Conservation (phyloP, 2,888 invertebrate genomes). For the Hypsopygia costalis region DNA sequence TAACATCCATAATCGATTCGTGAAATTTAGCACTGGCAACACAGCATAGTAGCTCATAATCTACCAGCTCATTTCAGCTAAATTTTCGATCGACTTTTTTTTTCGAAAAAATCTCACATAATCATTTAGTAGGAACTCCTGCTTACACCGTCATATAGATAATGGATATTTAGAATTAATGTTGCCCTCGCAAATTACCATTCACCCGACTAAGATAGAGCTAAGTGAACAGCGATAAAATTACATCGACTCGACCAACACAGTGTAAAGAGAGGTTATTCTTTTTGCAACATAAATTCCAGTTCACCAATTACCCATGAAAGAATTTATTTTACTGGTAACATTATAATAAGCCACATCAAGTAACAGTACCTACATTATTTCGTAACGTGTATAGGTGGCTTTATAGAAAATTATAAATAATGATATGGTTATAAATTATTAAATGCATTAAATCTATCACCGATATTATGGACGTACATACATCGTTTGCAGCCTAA, state of each 20-base stretch:
- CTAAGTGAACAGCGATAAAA: too few relatives aligned
- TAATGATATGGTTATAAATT: conserved; percentile 28
- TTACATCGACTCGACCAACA: too few relatives aligned
- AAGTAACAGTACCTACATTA: conserved; percentile 1
- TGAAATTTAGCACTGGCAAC: conserved; percentile 53
- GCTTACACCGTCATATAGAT: conserved; percentile 12
- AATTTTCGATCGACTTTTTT: conserved; percentile 36
- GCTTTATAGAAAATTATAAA: conserved; percentile 15
- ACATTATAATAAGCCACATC: conserved; percentile 9
- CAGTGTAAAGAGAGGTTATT: too few relatives aligned
- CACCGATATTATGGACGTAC: conserved; percentile 46
- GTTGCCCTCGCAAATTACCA: too few relatives aligned
- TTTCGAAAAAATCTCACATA: conserved; percentile 26
- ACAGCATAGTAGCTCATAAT: conserved; percentile 49
- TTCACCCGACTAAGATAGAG: too few relatives aligned
- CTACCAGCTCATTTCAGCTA: conserved; percentile 50
- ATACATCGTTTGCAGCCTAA: conserved; percentile 24
- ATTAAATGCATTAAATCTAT: conserved; percentile 48
- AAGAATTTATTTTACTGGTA: conserved; percentile 10
- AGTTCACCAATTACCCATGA: too few relatives aligned
- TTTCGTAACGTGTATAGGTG: conserved; percentile 11
- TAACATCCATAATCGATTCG: conserved; percentile 22
- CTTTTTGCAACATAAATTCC: neutral
- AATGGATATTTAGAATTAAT: too few relatives aligned
- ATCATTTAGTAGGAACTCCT: conserved; percentile 43